Percentiles rank a stretch among this genome's conserved stretches.
Conservation (phyloP, 2,113 vertebrate genomes). For the Syngnathus typhle region DNA sequence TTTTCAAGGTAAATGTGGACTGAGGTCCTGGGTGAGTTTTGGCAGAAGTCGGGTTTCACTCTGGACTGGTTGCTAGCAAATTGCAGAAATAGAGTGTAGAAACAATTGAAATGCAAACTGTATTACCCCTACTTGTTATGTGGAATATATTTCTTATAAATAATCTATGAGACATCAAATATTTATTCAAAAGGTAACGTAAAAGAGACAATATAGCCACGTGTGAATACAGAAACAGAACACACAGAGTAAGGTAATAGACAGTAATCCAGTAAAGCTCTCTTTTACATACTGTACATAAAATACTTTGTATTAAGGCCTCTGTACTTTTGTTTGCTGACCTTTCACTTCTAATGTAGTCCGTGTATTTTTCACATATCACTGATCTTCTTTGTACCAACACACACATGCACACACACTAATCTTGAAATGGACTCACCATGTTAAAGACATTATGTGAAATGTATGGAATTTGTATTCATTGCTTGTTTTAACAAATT, state of each 20-base stretch:
- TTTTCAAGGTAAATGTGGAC: background rate
- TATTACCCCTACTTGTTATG: conserved; percentile 67
- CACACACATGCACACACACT: too few species aligned
- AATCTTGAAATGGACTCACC: conserved; percentile 38
- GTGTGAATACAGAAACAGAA: conserved; percentile 32
- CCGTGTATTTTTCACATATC: too few species aligned
- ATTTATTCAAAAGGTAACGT: conserved; percentile 59
- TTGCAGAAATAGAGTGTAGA: background rate
- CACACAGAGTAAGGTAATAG: conserved; percentile 26
- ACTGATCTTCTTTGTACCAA: too few species aligned
- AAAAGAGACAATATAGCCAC: conserved; percentile 15
- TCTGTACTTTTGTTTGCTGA: too few species aligned
- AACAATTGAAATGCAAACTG: conserved; percentile 58
- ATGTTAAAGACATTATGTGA: conserved; percentile 57
- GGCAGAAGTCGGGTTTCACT: too few species aligned
- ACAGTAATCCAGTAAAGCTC: conserved; percentile 49
- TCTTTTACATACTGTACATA: conserved; percentile 33
- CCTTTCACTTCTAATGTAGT: too few species aligned
- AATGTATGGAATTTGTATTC: conserved; percentile 56
- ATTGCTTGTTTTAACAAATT: conserved; percentile 43
- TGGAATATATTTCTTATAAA: conserved; percentile 64
- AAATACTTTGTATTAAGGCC: background rate
- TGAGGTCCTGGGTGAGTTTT: background rate
- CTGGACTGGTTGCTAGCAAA: background rate
- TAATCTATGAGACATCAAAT: conserved; percentile 67